Base-by-base conservation (phyloP, 2,113 vertebrate genomes). In the Elaphurus davidianus region DNA sequence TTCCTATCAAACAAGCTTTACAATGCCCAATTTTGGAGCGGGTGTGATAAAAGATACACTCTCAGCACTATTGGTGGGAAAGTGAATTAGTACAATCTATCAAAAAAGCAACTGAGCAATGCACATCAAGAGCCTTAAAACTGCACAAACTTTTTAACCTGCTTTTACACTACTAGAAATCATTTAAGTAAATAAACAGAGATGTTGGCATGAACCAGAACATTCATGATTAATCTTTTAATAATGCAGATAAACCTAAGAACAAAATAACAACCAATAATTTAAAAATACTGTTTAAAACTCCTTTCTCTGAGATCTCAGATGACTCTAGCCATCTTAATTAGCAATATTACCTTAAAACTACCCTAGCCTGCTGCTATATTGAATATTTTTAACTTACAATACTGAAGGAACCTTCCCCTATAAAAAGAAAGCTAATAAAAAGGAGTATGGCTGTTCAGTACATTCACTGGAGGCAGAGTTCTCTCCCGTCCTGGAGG, bases 151-250 rank as follows among this genome's bases (percentile, higher is more conserved):
- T 88, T 96, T 90, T 30, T 94, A 50, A 90, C 60, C 60, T 76
- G 88, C 33, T 96, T 93, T 60, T 92, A 45, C 30, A 94, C 50
- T 96, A 33, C 43, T 52, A 96, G 50, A 88, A 96, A 97, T 86
- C 94, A 94, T 92, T 74, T 96, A 74, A 87, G 47, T 88, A 91
- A 97, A 91, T 84, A 94, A 91, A 57, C 67, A 96, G 74, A 94
- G 89, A 95, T 88, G 60, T 71, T 87, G 94, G 23, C 60, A 97
- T 45, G 40, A 96, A 96, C 36, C n/a, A 87, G 30, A 91, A 91
- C 16, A 5, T 74, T 76, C 23, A 85, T n/a, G 43, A 89, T 16
- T 50, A 16, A 81, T 76, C 21, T 86, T 96, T 90, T 78, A 86
- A 94, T 82, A 94, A 93, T 86, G 19, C 67, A 96, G 86, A 97